Evolutionary conservation across 2,797 vertebrate species (phyloP).

Genomic region (Catharus ustulatus): DNA sequence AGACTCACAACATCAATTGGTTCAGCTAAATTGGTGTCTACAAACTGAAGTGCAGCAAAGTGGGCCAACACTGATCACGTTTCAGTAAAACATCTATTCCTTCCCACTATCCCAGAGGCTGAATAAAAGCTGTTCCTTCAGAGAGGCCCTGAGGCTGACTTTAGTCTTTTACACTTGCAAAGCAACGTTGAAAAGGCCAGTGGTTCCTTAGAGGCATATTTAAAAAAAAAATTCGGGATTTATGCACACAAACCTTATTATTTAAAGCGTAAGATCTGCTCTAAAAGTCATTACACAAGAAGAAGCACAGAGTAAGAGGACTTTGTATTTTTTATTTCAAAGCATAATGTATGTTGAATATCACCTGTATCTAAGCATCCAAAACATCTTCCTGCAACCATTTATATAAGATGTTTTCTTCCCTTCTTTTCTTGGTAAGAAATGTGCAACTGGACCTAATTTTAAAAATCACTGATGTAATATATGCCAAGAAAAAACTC

Average conservation of each 20-base stretch:
- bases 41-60: neutral
- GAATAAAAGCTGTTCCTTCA: conserved; percentile 13
- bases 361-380: neutral
- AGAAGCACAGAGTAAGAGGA: neutral
- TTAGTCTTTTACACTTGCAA: conserved; percentile 2
- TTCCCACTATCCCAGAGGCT: neutral
- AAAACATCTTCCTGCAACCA: neutral
- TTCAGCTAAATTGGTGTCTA: neutral
- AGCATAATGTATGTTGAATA: neutral
- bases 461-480: neutral
- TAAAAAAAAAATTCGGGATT: conserved; percentile 24
- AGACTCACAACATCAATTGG: accelerated
- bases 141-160: neutral
- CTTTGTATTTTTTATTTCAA: neutral
- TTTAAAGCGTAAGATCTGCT: conserved; percentile 3
- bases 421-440: neutral
- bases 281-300: neutral
- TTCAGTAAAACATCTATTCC: neutral
- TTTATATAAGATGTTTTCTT: neutral
- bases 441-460: neutral
- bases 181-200: neutral
- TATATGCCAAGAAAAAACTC: neutral
- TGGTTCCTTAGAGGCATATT: conserved; percentile 8
- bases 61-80: neutral
- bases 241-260: neutral